Evolutionary conservation across 2,113 vertebrate genomes (phyloP).

Genomic region (Rhizomys pruinosus): DNA sequence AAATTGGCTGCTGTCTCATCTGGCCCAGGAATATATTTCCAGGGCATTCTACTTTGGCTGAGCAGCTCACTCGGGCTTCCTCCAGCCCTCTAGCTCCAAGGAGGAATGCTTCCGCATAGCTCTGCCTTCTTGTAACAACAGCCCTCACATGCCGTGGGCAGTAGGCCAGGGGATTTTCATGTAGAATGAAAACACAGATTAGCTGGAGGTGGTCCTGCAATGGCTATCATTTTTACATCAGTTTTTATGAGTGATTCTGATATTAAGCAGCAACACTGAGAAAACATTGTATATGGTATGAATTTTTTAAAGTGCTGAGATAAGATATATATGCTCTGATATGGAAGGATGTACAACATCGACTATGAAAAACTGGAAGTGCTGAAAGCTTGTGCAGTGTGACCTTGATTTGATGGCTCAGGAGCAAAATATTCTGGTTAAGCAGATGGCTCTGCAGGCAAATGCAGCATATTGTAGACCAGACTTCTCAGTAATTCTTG

Average conservation of each 20-base stretch:
- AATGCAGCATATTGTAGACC: background rate
- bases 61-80: slow-evolving; percentile 81
- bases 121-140: slow-evolving; percentile 81
- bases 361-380: background rate
- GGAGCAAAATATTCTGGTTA: background rate
- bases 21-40: slow-evolving; percentile 81
- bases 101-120: slow-evolving; percentile 82
- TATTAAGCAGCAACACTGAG: slow-evolving; percentile 35
- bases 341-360: background rate
- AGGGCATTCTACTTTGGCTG: slow-evolving; percentile 80
- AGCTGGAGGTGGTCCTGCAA: slow-evolving; percentile 79
- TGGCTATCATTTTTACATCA: slow-evolving; percentile 72
- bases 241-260: slow-evolving; percentile 51
- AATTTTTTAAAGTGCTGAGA: slow-evolving; percentile 9
- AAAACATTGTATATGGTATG: background rate
- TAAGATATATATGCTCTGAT: background rate
- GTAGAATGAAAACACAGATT: slow-evolving; percentile 77
- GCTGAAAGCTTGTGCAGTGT: background rate
- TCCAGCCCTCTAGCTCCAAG: slow-evolving; percentile 76
- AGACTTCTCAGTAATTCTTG: background rate
- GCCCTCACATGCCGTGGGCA: slow-evolving; percentile 77
- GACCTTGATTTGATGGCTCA: background rate
- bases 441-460: background rate
- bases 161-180: slow-evolving; percentile 81
- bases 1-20: slow-evolving; percentile 79